These are phyloP conservation scores for Eilema sororculum DNA, from an alignment of 2,888 invertebrate species.

Conservation along the genomic window DNA sequence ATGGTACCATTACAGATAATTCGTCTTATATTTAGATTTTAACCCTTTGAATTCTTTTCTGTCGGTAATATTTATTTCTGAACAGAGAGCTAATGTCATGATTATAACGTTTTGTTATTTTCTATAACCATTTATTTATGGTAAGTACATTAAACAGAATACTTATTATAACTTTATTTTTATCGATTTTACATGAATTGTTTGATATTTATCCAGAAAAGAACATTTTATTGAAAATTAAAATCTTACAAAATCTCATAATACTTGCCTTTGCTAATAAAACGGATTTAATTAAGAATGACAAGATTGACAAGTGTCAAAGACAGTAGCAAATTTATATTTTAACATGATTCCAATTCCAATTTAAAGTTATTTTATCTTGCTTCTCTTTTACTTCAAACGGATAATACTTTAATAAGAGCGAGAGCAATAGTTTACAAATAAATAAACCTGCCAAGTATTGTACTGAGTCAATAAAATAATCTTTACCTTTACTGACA, in stretches of 20 bases:
- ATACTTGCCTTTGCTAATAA: not conserved
- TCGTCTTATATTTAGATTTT: no score
- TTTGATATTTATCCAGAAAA: not conserved
- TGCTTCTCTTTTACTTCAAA: not conserved
- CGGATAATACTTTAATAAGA: not conserved
- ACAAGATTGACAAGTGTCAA: no score
- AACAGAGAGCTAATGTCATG: not conserved
- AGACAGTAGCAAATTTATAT: not conserved
- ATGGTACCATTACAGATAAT: no score
- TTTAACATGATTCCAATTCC: not conserved
- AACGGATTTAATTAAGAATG: no score
- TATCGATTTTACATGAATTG: no score
- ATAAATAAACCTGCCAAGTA: not conserved
- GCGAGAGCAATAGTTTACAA: not conserved
- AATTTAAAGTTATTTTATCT: not conserved
- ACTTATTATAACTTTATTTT: no score
- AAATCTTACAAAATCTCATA: not conserved
- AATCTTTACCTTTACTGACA: not conserved
- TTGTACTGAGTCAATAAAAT: no score
- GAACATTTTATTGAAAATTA: not conserved
- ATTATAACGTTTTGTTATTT: not conserved
- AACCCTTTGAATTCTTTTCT: no score
- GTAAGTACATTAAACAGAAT: no score
- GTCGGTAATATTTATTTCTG: no score
- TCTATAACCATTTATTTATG: not conserved